phyloP scores from a whole-genome alignment of 2,113 vertebrate species.

The Austrofundulus limnaeus region DNA sequence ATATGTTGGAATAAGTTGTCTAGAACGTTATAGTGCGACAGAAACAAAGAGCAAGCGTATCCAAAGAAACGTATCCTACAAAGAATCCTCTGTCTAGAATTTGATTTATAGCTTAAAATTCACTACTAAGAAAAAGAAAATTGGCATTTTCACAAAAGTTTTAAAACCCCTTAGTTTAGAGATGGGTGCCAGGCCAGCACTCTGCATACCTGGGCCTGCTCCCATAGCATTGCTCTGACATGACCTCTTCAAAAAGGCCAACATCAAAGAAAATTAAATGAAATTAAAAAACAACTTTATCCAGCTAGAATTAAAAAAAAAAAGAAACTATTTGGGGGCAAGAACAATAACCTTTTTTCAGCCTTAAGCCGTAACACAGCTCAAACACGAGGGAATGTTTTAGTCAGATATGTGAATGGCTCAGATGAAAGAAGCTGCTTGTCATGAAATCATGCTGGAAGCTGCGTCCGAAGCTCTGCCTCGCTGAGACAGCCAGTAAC shows the following conservation, averaged over 20 bases:
- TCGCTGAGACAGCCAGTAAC: constrained; percentile 32
- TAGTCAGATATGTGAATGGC: constrained; percentile 11
- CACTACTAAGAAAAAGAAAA: constrained; percentile 16
- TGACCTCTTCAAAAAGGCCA: constrained; percentile 56
- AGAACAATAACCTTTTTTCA: constrained; percentile 8
- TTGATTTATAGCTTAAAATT: constrained; percentile 63
- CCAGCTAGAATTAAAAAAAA: constrained; percentile 30
- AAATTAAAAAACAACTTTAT: constrained; percentile 5
- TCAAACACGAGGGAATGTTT: constrained; percentile 24
- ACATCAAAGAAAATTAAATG: constrained; percentile 64
- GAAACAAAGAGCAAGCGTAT: constrained; percentile 33
- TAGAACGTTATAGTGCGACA: too few species aligned
- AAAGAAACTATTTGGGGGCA: constrained; percentile 3
- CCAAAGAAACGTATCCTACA: constrained; percentile 33
- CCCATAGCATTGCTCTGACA: constrained; percentile 37
- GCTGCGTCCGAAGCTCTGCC: constrained; percentile 31
- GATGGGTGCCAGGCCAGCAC: constrained; percentile 41
- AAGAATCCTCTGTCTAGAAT: constrained; percentile 8
- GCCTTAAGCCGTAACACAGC: constrained; percentile 7
- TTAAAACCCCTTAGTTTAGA: too few species aligned
- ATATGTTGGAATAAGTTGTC: too few species aligned
- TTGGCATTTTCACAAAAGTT: too few species aligned
- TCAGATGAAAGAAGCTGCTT: constrained; percentile 33
- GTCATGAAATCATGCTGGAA: constrained; percentile 36
- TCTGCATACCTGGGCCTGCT: constrained; percentile 55